Conservation (phyloP, 2,797 vertebrate genomes). For the Petrocephalus sullivani region DNA sequence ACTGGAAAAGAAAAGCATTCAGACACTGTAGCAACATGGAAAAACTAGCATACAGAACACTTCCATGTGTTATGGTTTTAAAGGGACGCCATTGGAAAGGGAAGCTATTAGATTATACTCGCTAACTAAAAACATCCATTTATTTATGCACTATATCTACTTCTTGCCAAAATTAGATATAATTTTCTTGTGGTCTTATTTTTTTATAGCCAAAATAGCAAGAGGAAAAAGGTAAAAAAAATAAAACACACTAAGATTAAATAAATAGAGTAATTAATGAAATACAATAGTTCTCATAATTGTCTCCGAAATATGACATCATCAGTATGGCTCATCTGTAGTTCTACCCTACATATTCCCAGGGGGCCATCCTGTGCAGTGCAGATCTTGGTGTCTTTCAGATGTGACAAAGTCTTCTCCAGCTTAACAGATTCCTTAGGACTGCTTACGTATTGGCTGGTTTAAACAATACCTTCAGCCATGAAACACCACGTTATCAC, state of each 20-base stretch:
- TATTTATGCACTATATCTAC: conserved; percentile 73
- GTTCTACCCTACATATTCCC: conserved; percentile 11
- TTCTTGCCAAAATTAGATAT: conserved; percentile 79
- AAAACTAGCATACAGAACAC: conserved; percentile 59
- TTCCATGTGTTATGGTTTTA: conserved; percentile 55
- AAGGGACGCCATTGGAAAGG: conserved; percentile 34
- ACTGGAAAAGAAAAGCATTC: conserved; percentile 46
- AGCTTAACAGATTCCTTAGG: neutral
- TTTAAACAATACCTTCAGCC: conserved; percentile 6
- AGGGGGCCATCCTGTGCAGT: neutral
- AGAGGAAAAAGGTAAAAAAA: conserved; percentile 36
- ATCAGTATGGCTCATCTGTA: conserved; percentile 23
- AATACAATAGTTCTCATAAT: conserved; percentile 13
- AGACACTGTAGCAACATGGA: conserved; percentile 48
- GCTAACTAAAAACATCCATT: conserved; percentile 47
- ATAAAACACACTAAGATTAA: conserved; percentile 23
- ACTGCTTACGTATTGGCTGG: neutral
- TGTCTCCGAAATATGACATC: conserved; percentile 18
- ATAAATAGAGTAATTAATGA: conserved; percentile 42
- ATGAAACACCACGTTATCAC: neutral
- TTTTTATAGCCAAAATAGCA: conserved; percentile 67
- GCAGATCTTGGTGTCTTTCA: conserved; percentile 22
- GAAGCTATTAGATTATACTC: conserved; percentile 53
- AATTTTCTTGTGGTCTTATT: conserved; percentile 68
- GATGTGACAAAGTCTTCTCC: conserved; percentile 18